Evolutionary conservation across 2,113 vertebrate species (phyloP).

Genomic region (Onychostruthus taczanowskii): DNA sequence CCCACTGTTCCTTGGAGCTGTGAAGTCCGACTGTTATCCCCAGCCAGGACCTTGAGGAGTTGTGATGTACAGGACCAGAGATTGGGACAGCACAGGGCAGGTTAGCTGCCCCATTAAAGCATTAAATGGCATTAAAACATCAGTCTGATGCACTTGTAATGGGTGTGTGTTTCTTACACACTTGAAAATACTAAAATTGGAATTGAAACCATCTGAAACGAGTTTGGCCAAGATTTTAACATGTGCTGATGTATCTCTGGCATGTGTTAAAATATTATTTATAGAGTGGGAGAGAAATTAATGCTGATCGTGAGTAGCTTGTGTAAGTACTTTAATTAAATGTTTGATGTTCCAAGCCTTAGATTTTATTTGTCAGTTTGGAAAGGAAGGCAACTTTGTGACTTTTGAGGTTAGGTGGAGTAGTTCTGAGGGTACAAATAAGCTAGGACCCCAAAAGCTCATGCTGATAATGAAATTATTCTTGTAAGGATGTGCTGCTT

Average conservation of each 20-base stretch:
- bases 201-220: background rate
- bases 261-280: background rate
- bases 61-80: accelerated
- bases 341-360: background rate
- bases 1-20: background rate
- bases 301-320: background rate
- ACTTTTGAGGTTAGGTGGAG: background rate
- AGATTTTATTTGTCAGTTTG: background rate
- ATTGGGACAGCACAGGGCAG: accelerated
- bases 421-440: background rate
- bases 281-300: background rate
- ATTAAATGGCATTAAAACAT: background rate
- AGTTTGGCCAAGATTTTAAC: background rate
- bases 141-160: accelerated
- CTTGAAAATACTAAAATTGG: background rate
- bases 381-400: background rate
- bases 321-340: background rate
- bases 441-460: background rate
- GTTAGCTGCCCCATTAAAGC: no score
- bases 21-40: accelerated
- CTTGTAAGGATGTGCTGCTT: background rate
- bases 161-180: background rate
- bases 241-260: accelerated
- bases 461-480: background rate
- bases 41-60: accelerated